These are phyloP conservation scores for Panthera uncia DNA, from an alignment of 2,113 vertebrate species.

Conservation along the genomic window DNA sequence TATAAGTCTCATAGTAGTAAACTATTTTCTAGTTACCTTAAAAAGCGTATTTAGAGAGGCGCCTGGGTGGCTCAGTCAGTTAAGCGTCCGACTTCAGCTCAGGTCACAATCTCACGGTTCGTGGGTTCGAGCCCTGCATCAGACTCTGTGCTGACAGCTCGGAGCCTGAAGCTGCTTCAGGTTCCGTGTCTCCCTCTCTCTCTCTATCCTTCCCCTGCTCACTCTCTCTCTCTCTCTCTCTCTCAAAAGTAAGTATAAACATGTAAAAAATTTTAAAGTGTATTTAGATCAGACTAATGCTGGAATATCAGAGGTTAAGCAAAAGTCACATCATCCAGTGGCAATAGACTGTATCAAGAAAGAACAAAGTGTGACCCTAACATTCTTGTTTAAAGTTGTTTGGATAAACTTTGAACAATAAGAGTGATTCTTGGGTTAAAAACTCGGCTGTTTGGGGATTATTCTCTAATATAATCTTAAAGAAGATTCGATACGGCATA, in stretches of 20 bases:
- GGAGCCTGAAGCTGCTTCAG: no score
- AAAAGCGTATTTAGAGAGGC: neutral
- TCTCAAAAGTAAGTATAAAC: no score
- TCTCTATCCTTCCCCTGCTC: no score
- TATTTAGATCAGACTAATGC: neutral
- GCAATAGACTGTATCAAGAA: neutral
- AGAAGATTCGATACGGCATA: neutral
- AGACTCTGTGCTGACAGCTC: no score
- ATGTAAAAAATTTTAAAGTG: neutral
- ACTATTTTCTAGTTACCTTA: conserved; percentile 26
- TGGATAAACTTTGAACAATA: neutral
- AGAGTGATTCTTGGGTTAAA: neutral
- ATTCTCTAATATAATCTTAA: neutral
- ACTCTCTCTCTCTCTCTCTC: no score
- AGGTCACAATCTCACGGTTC: no score
- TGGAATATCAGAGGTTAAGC: neutral
- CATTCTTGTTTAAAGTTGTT: neutral
- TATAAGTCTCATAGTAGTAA: neutral
- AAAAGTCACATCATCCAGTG: neutral
- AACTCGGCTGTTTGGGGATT: neutral
- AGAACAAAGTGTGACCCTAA: neutral
- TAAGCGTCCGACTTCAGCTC: no score
- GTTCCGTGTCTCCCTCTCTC: no score
- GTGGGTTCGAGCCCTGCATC: no score
- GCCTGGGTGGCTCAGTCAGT: no score